Evolutionary conservation across 2,888 invertebrate species (phyloP).

Genomic region (Rugalucina vietnamica): DNA sequence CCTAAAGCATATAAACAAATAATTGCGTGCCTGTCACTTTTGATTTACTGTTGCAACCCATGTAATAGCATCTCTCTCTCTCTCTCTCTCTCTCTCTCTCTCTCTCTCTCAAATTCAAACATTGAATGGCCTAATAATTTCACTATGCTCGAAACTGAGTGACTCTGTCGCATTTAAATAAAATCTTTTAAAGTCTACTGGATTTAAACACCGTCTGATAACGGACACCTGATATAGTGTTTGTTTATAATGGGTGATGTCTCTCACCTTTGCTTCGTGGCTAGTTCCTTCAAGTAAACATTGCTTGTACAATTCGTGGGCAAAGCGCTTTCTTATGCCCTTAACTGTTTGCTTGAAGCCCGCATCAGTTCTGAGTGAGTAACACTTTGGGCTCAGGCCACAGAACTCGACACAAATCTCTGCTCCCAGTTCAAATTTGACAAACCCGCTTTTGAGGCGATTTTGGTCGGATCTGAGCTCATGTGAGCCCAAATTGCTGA

Average conservation of each 20-base stretch:
- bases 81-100: too few species aligned
- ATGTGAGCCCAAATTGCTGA: conserved; percentile 3
- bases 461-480: not conserved
- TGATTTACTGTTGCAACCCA: too few species aligned
- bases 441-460: not conserved
- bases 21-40: too few species aligned
- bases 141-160: conserved; percentile 15
- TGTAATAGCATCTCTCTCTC: too few species aligned
- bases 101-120: too few species aligned
- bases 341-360: not conserved
- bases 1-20: too few species aligned
- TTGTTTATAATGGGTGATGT: not conserved
- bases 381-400: conserved; percentile 11
- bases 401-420: not conserved
- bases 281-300: not conserved
- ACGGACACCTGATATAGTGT: not conserved
- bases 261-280: not conserved
- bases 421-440: conserved; percentile 8
- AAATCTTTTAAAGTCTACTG: not conserved
- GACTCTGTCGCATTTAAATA: not conserved
- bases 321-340: not conserved
- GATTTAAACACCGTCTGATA: not conserved
- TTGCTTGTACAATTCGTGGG: conserved; percentile 14
- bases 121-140: too few species aligned
- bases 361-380: not conserved